Conservation (phyloP, 2,888 invertebrate species). For the Sipha maydis region DNA sequence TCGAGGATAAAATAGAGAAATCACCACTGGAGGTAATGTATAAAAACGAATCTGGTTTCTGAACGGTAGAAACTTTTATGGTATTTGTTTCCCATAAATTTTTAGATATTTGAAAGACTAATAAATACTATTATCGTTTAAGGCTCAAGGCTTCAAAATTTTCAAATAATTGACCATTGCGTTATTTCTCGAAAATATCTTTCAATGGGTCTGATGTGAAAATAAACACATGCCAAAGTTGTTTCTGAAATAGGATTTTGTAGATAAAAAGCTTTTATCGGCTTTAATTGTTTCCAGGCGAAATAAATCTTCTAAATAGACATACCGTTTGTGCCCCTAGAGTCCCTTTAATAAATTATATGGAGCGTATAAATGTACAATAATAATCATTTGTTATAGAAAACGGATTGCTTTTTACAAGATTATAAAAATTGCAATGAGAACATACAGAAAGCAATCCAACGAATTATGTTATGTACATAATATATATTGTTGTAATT, state of each 20-base stretch:
- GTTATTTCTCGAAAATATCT: not conserved
- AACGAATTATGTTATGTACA: not conserved
- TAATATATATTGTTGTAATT: too few relatives aligned
- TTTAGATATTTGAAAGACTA: too few relatives aligned
- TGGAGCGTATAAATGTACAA: not conserved
- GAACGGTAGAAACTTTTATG: too few relatives aligned
- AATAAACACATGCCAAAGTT: conserved; percentile 14
- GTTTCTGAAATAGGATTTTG: conserved; percentile 20
- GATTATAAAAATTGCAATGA: not conserved
- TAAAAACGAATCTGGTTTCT: too few relatives aligned
- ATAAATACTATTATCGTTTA: too few relatives aligned
- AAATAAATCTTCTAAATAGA: conserved; percentile 2
- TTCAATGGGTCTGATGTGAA: conserved; percentile 1
- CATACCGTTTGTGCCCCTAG: not conserved
- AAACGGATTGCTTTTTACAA: not conserved
- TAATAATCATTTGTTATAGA: not conserved
- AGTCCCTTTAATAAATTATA: not conserved
- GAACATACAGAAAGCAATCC: not conserved
- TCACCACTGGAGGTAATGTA: too few relatives aligned
- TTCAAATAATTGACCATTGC: not conserved
- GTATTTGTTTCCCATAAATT: too few relatives aligned
- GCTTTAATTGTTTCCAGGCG: conserved; percentile 1
- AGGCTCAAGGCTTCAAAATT: not conserved
- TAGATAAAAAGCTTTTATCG: conserved; percentile 28
- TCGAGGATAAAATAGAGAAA: too few relatives aligned